Evolutionary conservation across 2,797 vertebrate genomes (phyloP).

Genomic region (Aythya fuligula): DNA sequence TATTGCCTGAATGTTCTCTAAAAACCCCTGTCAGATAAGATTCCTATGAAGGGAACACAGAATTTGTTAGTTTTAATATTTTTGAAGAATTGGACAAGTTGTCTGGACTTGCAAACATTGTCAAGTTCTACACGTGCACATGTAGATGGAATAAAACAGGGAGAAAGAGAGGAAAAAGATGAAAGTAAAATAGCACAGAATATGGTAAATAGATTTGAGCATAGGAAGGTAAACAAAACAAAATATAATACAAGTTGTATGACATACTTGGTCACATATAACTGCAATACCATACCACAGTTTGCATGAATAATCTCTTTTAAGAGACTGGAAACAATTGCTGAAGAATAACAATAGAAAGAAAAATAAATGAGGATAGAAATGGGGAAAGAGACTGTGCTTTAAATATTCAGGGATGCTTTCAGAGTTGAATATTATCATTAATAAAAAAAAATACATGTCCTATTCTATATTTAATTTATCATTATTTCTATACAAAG

Average conservation of each 20-base stretch:
- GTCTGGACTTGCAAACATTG: neutral
- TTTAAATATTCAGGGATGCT: constrained; percentile 37
- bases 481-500: constrained; percentile 2
- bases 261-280: neutral
- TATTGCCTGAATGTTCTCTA: neutral
- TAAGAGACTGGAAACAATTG: neutral
- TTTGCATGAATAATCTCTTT: neutral
- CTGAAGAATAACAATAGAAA: neutral
- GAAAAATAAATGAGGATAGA: neutral
- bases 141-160: neutral
- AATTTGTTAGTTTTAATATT: neutral
- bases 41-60: neutral
- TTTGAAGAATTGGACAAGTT: neutral
- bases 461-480: constrained; percentile 14
- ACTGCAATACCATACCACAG: neutral
- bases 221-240: neutral
- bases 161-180: neutral
- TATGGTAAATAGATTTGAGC: neutral
- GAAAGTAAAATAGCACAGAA: neutral
- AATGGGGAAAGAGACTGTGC: neutral
- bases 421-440: neutral
- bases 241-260: neutral
- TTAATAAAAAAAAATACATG: neutral
- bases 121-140: neutral
- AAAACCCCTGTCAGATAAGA: neutral